phyloP scores from a whole-genome alignment of 2,888 invertebrate genomes.

The Apomyelois bistriatella region DNA sequence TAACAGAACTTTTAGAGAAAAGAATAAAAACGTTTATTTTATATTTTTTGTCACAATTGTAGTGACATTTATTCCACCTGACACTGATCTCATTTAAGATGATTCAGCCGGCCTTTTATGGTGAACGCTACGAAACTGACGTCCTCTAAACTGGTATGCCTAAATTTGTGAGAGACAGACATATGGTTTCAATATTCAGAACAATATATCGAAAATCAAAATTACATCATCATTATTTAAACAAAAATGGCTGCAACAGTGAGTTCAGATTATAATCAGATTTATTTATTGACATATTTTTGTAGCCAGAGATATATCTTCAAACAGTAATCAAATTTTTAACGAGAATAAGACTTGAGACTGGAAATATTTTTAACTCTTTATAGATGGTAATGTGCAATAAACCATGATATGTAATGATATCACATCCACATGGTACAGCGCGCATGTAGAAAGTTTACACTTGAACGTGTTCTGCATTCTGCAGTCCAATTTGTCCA shows the following conservation, averaged over 20 bases:
- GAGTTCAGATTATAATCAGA: too few relatives aligned
- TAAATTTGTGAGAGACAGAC: conserved; percentile 26
- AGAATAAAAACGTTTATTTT: not conserved
- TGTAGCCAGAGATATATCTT: too few relatives aligned
- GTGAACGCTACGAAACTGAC: conserved; percentile 26
- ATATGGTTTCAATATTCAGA: conserved; percentile 21
- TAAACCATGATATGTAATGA: not conserved
- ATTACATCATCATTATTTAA: not conserved
- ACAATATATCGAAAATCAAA: not conserved
- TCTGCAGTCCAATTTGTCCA: not conserved
- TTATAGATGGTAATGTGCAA: not conserved
- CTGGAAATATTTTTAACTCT: not conserved
- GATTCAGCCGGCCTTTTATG: conserved; percentile 53
- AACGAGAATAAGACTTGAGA: too few relatives aligned
- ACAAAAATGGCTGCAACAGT: not conserved
- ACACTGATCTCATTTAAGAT: conserved; percentile 55
- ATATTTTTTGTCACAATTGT: not conserved
- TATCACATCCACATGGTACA: not conserved
- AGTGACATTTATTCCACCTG: conserved; percentile 22
- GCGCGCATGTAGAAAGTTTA: not conserved
- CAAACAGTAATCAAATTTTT: too few relatives aligned
- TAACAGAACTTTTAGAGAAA: not conserved
- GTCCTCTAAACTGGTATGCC: conserved; percentile 31
- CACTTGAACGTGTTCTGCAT: not conserved
- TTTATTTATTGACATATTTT: not conserved